These are phyloP conservation scores for Bettongia penicillata DNA, from an alignment of 2,113 vertebrate species.

Conservation along the genomic window DNA sequence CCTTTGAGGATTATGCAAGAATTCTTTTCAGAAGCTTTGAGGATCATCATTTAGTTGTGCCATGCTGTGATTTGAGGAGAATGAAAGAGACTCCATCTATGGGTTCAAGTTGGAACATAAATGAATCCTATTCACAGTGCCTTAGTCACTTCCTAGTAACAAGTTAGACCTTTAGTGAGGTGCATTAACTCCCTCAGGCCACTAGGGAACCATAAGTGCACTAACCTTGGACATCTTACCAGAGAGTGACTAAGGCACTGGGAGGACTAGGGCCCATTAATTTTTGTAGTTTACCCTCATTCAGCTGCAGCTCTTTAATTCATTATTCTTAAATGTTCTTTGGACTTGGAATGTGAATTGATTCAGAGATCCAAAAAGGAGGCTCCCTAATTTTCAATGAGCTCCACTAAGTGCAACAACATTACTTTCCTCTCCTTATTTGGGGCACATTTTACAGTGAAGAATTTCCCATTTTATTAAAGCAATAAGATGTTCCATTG, in stretches of 20 bases:
- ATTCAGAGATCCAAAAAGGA: constrained; percentile 68
- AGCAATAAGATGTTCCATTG: constrained; percentile 84
- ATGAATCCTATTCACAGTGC: constrained; percentile 64
- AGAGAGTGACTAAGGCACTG: constrained; percentile 75
- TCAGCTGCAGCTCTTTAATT: constrained; percentile 76
- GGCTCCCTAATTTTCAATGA: constrained; percentile 72
- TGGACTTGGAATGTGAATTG: constrained; percentile 69
- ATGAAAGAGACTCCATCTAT: constrained; percentile 53
- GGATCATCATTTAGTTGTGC: constrained; percentile 35
- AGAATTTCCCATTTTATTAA: constrained; percentile 83
- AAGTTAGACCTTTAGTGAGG: constrained; percentile 45
- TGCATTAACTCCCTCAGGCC: constrained; percentile 56
- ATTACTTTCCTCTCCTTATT: constrained; percentile 79
- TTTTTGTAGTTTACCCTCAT: constrained; percentile 77
- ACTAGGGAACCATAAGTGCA: constrained; percentile 57
- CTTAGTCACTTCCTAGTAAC: constrained; percentile 73
- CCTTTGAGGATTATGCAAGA: constrained; percentile 25
- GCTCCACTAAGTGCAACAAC: constrained; percentile 72
- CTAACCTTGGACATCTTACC: constrained; percentile 47
- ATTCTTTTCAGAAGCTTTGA: constrained; percentile 62
- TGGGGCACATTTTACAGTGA: constrained; percentile 76
- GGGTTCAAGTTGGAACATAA: constrained; percentile 56
- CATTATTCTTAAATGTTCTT: constrained; percentile 76
- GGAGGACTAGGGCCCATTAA: constrained; percentile 73
- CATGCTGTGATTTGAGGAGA: constrained; percentile 42